These are phyloP conservation scores for Protonemura montana DNA, from an alignment of 2,888 invertebrate species.

Conservation along the genomic window DNA sequence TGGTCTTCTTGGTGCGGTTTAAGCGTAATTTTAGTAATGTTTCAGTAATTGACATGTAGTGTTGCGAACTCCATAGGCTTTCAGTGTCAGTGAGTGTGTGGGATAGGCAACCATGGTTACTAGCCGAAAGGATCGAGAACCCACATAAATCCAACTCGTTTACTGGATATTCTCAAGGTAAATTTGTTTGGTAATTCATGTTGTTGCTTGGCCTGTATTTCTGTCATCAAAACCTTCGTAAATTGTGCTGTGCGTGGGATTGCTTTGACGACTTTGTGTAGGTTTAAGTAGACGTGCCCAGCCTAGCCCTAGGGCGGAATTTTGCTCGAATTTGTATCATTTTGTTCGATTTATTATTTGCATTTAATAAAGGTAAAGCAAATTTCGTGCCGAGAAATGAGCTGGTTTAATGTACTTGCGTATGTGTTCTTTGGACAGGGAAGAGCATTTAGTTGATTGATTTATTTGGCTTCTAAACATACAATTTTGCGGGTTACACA, in stretches of 20 bases:
- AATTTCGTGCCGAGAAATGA: background rate
- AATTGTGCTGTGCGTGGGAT: background rate
- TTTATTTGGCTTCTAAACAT: background rate
- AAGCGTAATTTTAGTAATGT: background rate
- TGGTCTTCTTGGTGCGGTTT: background rate
- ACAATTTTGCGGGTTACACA: background rate
- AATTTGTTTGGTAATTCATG: background rate
- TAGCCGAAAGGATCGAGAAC: background rate
- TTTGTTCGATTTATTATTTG: background rate
- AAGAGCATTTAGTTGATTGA: background rate
- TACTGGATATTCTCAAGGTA: slow-evolving; percentile 7
- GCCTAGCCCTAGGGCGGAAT: slow-evolving; percentile 7
- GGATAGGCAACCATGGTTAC: slow-evolving; percentile 1
- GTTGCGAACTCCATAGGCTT: background rate
- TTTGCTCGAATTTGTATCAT: background rate
- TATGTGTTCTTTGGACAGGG: background rate
- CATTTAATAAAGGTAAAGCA: background rate
- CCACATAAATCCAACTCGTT: background rate
- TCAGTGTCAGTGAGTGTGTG: background rate
- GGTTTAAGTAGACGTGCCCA: background rate
- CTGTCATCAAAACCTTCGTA: background rate
- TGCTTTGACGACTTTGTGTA: background rate
- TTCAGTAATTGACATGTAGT: background rate
- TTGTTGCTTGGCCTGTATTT: background rate
- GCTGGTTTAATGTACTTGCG: background rate